Evolutionary conservation across 2,113 vertebrate species (phyloP).

Genomic region (Platysternon megacephalum): DNA sequence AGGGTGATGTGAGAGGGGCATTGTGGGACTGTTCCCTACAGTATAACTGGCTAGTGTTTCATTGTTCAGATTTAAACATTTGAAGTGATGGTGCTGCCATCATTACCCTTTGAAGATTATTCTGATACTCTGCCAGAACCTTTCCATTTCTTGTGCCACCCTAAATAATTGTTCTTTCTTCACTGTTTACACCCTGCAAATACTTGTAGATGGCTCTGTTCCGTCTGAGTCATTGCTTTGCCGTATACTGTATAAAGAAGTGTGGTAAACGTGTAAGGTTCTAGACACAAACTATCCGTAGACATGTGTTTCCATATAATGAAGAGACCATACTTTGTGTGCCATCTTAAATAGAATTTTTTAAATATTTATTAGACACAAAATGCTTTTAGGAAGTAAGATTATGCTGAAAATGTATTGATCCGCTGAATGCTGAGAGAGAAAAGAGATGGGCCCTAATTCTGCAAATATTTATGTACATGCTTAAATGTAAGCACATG

Average conservation of each 20-base stretch:
- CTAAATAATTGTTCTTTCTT: background rate
- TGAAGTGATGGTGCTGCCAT: background rate
- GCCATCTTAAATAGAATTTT: background rate
- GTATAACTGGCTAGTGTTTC: background rate
- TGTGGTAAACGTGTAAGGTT: background rate
- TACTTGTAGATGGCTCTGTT: background rate
- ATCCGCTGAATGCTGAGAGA: background rate
- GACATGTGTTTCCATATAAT: background rate
- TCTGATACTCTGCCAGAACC: background rate
- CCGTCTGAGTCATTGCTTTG: background rate
- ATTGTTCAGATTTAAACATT: background rate
- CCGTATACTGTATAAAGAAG: background rate
- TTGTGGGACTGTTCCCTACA: background rate
- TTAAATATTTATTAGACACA: background rate
- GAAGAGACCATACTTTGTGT: background rate
- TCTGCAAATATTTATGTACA: background rate
- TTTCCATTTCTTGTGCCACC: background rate
- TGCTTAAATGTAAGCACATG: background rate
- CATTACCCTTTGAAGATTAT: background rate
- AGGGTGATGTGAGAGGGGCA: background rate
- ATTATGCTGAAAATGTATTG: background rate
- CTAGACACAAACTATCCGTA: background rate
- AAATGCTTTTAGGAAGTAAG: background rate
- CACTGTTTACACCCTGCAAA: background rate
- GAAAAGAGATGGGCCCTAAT: background rate